phyloP scores from a whole-genome alignment of 2,888 invertebrate species.

The Megastigmus dorsalis region DNA sequence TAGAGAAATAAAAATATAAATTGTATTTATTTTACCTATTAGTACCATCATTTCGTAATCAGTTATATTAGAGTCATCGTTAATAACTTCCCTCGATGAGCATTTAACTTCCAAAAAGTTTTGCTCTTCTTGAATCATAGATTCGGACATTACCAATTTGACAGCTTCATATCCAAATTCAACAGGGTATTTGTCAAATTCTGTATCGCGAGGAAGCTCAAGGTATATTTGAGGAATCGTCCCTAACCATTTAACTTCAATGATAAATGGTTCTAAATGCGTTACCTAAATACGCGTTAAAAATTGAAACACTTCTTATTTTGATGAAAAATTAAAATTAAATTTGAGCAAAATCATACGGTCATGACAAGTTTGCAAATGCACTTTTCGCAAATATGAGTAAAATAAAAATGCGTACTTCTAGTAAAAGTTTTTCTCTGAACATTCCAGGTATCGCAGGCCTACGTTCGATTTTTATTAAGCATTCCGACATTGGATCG shows the following conservation, averaged over 20 bases:
- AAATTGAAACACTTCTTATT: conserved; percentile 61
- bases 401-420: too few relatives aligned
- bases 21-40: conserved; percentile 26
- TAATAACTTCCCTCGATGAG: background rate
- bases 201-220: conserved; percentile 74
- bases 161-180: conserved; percentile 76
- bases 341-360: too few relatives aligned
- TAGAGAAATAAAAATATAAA: background rate
- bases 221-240: conserved; percentile 79
- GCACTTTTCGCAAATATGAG: too few relatives aligned
- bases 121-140: background rate
- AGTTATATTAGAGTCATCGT: background rate
- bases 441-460: conserved; percentile 35
- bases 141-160: conserved; percentile 55
- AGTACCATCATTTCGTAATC: conserved; percentile 24
- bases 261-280: conserved; percentile 76
- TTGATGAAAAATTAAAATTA: too few relatives aligned
- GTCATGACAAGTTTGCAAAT: too few relatives aligned
- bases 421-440: conserved; percentile 30
- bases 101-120: background rate
- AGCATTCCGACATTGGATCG: conserved; percentile 2
- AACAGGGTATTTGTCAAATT: conserved; percentile 65
- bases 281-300: conserved; percentile 66
- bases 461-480: conserved; percentile 21
- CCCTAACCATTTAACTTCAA: conserved; percentile 78